phyloP scores from a whole-genome alignment of 2,888 invertebrate genomes.

The Diploptera punctata region DNA sequence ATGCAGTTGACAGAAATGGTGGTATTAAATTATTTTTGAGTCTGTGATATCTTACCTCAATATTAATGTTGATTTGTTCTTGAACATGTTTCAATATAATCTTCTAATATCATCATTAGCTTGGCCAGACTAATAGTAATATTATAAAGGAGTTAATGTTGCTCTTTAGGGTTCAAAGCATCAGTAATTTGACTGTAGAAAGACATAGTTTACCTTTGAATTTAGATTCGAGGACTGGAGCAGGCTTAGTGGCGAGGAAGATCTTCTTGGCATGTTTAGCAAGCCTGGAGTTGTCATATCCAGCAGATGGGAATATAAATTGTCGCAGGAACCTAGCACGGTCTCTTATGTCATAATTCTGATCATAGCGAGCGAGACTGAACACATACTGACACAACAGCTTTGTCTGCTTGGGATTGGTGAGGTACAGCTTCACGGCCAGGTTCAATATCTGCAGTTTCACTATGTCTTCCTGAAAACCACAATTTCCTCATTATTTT shows the following conservation, averaged over 20 bases:
- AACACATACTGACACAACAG: slow-evolving; percentile 93
- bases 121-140: too few relatives aligned
- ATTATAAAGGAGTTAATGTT: too few relatives aligned
- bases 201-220: slow-evolving; percentile 73
- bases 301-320: slow-evolving; percentile 69
- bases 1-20: too few relatives aligned
- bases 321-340: slow-evolving; percentile 88
- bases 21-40: too few relatives aligned
- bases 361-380: slow-evolving; percentile 94
- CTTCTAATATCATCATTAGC: not conserved
- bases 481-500: too few relatives aligned
- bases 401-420: slow-evolving; percentile 84
- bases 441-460: slow-evolving; percentile 95
- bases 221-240: slow-evolving; percentile 86
- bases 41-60: too few relatives aligned
- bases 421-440: slow-evolving; percentile 91
- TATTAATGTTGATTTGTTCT: too few relatives aligned
- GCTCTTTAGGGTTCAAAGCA: too few relatives aligned
- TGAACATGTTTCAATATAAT: too few relatives aligned
- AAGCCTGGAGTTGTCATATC: slow-evolving; percentile 61
- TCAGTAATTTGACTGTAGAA: too few relatives aligned
- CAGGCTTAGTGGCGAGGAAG: slow-evolving; percentile 92
- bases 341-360: slow-evolving; percentile 97
- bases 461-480: slow-evolving; percentile 88
- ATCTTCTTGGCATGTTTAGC: slow-evolving; percentile 78